Conservation (phyloP, 2,797 vertebrate species). For the Capromys pilorides region DNA sequence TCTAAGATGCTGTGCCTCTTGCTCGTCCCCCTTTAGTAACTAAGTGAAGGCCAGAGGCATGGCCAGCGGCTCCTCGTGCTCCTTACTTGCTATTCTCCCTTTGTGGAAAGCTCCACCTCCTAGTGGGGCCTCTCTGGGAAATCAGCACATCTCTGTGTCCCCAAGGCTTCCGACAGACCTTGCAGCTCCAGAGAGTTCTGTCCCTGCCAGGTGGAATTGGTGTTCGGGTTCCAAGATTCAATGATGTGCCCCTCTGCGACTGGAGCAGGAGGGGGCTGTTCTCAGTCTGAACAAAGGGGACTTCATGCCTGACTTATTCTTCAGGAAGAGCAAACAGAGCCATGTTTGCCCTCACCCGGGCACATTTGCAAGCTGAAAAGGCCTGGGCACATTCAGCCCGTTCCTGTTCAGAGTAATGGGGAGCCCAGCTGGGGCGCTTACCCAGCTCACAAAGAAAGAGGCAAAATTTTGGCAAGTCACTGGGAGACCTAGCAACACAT, state of each 20-base stretch:
- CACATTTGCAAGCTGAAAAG: conserved; percentile 72
- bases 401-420: conserved; percentile 64
- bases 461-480: conserved; percentile 77
- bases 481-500: conserved; percentile 79
- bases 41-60: background rate
- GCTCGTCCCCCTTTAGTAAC: background rate
- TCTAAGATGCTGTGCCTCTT: conserved; percentile 25
- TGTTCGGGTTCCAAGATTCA: background rate
- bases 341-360: conserved; percentile 74
- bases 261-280: background rate
- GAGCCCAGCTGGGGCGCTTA: conserved; percentile 65
- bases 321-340: conserved; percentile 72
- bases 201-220: background rate
- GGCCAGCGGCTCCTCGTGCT: background rate
- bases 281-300: conserved; percentile 69
- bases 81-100: background rate
- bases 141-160: background rate
- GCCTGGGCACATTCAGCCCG: conserved; percentile 58
- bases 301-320: conserved; percentile 72
- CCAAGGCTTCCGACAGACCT: background rate
- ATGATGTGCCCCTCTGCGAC: background rate
- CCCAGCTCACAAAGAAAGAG: conserved; percentile 67
- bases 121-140: background rate
- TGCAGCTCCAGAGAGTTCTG: background rate
- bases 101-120: background rate